Evolutionary conservation across 2,113 vertebrate genomes (phyloP).

Genomic region (Catagonus wagneri): DNA sequence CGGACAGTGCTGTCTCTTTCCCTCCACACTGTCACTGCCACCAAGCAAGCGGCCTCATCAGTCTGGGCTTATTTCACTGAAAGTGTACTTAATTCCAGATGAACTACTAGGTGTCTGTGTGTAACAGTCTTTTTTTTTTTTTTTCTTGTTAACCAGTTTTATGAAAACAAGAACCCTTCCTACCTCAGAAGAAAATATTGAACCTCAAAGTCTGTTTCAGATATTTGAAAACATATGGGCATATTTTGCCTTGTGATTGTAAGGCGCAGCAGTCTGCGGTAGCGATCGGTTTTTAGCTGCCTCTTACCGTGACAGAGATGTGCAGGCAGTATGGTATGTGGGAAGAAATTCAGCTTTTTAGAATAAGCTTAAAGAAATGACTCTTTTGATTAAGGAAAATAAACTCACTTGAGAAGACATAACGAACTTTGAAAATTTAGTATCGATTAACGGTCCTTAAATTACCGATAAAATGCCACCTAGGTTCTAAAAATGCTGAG

Average conservation of each 20-base stretch:
- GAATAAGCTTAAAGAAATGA: conserved; percentile 51
- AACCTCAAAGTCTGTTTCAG: conserved; percentile 26
- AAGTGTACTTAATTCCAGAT: conserved; percentile 29
- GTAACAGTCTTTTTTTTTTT: background rate
- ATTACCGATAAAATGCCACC: background rate
- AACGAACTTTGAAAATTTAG: conserved; percentile 49
- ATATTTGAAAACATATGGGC: conserved; percentile 47
- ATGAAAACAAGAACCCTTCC: conserved; percentile 35
- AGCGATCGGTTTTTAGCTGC: conserved; percentile 3
- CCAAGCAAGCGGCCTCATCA: background rate
- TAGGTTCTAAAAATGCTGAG: conserved; percentile 52
- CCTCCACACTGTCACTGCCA: background rate
- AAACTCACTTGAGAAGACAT: conserved; percentile 31
- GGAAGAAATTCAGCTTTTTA: conserved; percentile 50
- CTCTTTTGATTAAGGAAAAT: conserved; percentile 64
- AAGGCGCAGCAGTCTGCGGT: background rate
- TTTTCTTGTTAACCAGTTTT: background rate
- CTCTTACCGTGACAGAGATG: conserved; percentile 11
- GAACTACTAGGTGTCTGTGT: background rate
- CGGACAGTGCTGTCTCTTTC: background rate
- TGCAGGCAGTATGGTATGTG: background rate
- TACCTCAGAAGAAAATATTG: conserved; percentile 31
- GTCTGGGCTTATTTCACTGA: background rate
- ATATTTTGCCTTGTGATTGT: background rate
- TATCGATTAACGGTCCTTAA: conserved; percentile 10